A percentile compares a stretch with the other conserved stretches of the same genome.
Evolutionary conservation across 2,113 vertebrate species (phyloP).

Genomic region (chimpanzee (Pan troglodytes)): NHGRI_mPanTro3-v2.1_pri NC_072408.2:75268501-75269000

Average conservation of each 20-base stretch:
- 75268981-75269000: no score
- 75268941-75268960: no score
- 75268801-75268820: neutral
- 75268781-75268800: neutral
- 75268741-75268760: neutral
- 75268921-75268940: no score
- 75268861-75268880: no score
- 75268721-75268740: neutral
- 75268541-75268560: slow-evolving; percentile 35
- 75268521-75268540: neutral
- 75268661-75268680: neutral
- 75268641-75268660: neutral
- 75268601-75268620: neutral
- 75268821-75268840: neutral
- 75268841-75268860: no score
- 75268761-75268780: neutral
- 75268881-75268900: no score
- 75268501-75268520: neutral
- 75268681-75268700: neutral
- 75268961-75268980: no score
- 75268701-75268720: neutral
- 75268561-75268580: neutral
- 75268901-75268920: no score
- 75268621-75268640: neutral
- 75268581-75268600: neutral